Evolutionary conservation across 2,888 invertebrate species (phyloP).

Genomic region (Oscheius myriophilus): DNA sequence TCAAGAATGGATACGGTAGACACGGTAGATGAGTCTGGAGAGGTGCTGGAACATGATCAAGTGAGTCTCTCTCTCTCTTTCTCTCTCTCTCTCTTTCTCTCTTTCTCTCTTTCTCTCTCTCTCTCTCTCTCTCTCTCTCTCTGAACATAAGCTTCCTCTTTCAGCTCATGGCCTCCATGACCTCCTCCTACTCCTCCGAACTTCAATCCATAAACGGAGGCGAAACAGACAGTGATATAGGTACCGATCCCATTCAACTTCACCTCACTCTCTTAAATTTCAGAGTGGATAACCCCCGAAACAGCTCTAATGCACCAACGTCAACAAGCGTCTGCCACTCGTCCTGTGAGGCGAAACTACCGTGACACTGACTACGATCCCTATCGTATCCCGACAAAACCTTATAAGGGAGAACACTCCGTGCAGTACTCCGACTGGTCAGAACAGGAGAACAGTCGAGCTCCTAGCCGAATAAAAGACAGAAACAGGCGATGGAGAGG

Average conservation of each 20-base stretch:
- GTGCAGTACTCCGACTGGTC: slow-evolving; percentile 63
- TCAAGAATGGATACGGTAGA: no score
- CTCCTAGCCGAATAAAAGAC: slow-evolving; percentile 19
- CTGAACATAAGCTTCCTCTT: background rate
- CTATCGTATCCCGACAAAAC: slow-evolving; percentile 31
- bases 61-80: slow-evolving; percentile 35
- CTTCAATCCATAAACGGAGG: slow-evolving; percentile 64
- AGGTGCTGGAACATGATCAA: slow-evolving; percentile 32
- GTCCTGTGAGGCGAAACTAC: slow-evolving; percentile 24
- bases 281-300: slow-evolving; percentile 65
- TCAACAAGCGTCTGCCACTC: background rate
- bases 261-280: no score
- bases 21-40: background rate
- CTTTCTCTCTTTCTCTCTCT: no score
- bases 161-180: slow-evolving; percentile 65
- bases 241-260: no score
- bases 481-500: slow-evolving; percentile 34
- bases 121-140: no score
- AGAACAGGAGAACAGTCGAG: slow-evolving; percentile 47
- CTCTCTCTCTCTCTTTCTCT: background rate
- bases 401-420: slow-evolving; percentile 54
- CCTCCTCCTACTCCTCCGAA: slow-evolving; percentile 68
- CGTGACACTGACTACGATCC: slow-evolving; percentile 47
- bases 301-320: slow-evolving; percentile 41
- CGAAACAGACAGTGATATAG: slow-evolving; percentile 66